Evolutionary conservation across 2,797 vertebrate species (phyloP).

Genomic region (Ammospiza maritima): DNA sequence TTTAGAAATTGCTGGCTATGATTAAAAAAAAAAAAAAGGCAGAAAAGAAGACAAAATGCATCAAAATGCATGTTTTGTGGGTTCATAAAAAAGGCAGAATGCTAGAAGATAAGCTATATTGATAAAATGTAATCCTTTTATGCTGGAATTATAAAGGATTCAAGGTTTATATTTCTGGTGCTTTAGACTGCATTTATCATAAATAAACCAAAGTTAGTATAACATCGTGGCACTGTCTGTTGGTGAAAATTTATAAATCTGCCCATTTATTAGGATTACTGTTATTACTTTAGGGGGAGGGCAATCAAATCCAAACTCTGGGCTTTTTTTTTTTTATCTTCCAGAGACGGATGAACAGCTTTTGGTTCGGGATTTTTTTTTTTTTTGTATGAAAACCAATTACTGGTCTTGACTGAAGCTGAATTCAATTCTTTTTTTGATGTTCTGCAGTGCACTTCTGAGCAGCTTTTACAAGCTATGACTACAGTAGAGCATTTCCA

Average conservation of each 20-base stretch:
- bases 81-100: slow-evolving; percentile 22
- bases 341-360: slow-evolving; percentile 57
- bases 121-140: slow-evolving; percentile 64
- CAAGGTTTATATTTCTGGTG: slow-evolving; percentile 39
- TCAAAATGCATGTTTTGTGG: slow-evolving; percentile 9
- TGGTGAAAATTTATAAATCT: slow-evolving; percentile 47
- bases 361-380: slow-evolving; percentile 63
- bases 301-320: slow-evolving; percentile 65
- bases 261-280: slow-evolving; percentile 40
- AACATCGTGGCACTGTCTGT: not conserved
- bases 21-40: not conserved
- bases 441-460: slow-evolving; percentile 56
- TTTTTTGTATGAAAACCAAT: slow-evolving; percentile 68
- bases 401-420: slow-evolving; percentile 69
- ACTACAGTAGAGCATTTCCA: slow-evolving; percentile 13
- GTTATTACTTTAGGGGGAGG: slow-evolving; percentile 46
- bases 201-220: slow-evolving; percentile 48
- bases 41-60: not conserved
- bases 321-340: slow-evolving; percentile 26
- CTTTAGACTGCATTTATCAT: slow-evolving; percentile 35
- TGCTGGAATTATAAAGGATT: slow-evolving; percentile 53
- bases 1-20: slow-evolving; percentile 8
- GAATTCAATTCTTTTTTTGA: slow-evolving; percentile 77
- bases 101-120: slow-evolving; percentile 21
- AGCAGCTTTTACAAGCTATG: slow-evolving; percentile 51